A percentile compares a stretch with the other conserved stretches of the same genome.
These are phyloP conservation scores for Synanthedon formicaeformis DNA, from an alignment of 2,888 invertebrate genomes.

Conservation along the genomic window DNA sequence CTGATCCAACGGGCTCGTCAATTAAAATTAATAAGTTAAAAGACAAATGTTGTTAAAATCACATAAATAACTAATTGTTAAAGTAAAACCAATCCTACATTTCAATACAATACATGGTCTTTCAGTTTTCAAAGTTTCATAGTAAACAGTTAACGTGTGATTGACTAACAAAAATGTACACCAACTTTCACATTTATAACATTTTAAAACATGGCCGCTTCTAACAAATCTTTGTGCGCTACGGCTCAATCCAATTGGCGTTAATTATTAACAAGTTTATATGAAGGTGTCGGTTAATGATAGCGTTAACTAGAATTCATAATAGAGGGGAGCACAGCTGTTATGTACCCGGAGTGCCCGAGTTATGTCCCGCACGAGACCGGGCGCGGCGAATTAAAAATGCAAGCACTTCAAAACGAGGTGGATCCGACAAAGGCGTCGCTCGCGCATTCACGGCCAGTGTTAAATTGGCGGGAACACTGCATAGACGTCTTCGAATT, in stretches of 20 bases:
- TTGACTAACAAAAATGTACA: no score
- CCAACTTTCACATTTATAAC: no score
- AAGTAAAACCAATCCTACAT: no score
- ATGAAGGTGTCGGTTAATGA: constrained; percentile 65
- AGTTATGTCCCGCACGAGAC: constrained; percentile 69
- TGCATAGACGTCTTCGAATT: neutral
- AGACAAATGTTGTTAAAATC: no score
- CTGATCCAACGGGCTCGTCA: no score
- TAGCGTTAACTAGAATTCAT: constrained; percentile 66
- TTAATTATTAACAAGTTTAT: constrained; percentile 58
- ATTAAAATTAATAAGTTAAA: no score
- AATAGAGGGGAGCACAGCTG: constrained; percentile 62
- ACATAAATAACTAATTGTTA: no score
- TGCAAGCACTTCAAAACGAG: constrained; percentile 63
- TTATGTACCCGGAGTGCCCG: constrained; percentile 44
- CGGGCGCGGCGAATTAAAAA: constrained; percentile 57
- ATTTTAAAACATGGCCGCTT: no score
- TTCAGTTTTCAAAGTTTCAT: no score
- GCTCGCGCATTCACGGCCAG: constrained; percentile 57
- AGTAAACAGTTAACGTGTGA: no score
- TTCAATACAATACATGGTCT: no score
- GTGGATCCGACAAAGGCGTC: constrained; percentile 52
- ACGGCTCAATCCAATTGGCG: constrained; percentile 4
- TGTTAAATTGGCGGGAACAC: constrained; percentile 30
- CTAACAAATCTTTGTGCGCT: neutral